Conservation (phyloP, 2,113 vertebrate genomes). For the Tauraco erythrolophus region DNA sequence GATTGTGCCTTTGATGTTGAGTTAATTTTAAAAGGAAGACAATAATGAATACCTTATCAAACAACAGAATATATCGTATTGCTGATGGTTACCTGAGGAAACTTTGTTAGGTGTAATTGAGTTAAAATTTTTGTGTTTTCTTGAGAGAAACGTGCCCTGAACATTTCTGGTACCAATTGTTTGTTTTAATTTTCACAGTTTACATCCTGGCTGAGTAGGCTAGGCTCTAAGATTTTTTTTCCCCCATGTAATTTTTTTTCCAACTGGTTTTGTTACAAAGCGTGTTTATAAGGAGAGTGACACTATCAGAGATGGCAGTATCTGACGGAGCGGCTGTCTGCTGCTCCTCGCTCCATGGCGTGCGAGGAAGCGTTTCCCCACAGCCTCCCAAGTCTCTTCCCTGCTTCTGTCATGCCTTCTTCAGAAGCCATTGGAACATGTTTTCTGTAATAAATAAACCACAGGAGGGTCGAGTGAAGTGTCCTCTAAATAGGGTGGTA, state of each 20-base stretch:
- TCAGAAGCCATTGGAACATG: not conserved
- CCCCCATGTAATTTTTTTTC: not conserved
- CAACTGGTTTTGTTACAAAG: not conserved
- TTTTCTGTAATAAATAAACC: not conserved
- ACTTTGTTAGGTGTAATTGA: not conserved
- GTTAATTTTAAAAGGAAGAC: not conserved
- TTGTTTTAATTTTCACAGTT: not conserved
- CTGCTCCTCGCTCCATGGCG: not conserved
- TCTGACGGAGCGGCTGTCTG: not conserved
- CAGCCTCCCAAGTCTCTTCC: not conserved
- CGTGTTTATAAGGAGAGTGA: fast-evolving
- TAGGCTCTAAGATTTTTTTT: not conserved
- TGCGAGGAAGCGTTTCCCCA: not conserved
- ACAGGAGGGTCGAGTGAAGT: not conserved
- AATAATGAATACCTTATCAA: not conserved
- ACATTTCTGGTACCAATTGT: not conserved
- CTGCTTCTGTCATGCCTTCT: not conserved
- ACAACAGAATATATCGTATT: not conserved
- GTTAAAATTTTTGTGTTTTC: not conserved
- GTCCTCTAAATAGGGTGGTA: not conserved
- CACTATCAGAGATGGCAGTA: not conserved
- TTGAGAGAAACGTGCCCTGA: not conserved
- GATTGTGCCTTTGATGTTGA: not conserved
- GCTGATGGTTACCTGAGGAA: not conserved
- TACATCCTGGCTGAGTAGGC: not conserved